phyloP scores from a whole-genome alignment of 2,113 vertebrate genomes.

The Lampris megalopsis region DNA sequence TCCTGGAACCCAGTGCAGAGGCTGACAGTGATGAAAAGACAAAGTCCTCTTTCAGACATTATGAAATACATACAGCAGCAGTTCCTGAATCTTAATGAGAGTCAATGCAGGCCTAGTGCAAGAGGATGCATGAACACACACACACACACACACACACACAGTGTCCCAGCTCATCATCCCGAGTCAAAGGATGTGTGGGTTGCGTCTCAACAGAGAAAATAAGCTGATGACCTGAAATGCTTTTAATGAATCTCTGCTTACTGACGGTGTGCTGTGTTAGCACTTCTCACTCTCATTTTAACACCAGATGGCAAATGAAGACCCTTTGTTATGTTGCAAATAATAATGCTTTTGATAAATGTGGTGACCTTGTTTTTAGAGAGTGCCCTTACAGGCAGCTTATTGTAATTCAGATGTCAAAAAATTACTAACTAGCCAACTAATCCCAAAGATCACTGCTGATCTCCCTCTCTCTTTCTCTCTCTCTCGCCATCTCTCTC shows the following conservation, averaged over 20 bases:
- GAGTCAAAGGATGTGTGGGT: slow-evolving; percentile 7
- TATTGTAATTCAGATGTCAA: no score
- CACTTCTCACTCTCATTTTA: slow-evolving; percentile 15
- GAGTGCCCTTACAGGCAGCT: no score
- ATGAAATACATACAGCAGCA: neutral
- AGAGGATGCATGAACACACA: neutral
- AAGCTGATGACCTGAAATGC: slow-evolving; percentile 17
- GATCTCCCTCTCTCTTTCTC: no score
- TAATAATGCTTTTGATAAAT: no score
- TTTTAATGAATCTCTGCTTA: neutral
- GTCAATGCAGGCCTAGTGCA: slow-evolving; percentile 1
- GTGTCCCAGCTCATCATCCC: no score
- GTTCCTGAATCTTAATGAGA: slow-evolving; percentile 21
- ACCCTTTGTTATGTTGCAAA: no score
- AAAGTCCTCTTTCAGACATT: neutral
- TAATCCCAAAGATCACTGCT: no score
- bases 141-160: neutral
- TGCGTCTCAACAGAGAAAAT: slow-evolving; percentile 19
- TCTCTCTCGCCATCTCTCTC: no score
- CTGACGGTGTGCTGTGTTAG: slow-evolving; percentile 7
- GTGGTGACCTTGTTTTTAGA: no score
- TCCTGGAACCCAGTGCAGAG: neutral
- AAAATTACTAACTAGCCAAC: no score
- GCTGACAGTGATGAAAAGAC: neutral
- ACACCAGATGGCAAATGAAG: slow-evolving; percentile 2